Percentiles rank a stretch among this genome's conserved stretches.
Conservation (phyloP, 2,888 invertebrate genomes). For the Leptopilina myrica region DNA sequence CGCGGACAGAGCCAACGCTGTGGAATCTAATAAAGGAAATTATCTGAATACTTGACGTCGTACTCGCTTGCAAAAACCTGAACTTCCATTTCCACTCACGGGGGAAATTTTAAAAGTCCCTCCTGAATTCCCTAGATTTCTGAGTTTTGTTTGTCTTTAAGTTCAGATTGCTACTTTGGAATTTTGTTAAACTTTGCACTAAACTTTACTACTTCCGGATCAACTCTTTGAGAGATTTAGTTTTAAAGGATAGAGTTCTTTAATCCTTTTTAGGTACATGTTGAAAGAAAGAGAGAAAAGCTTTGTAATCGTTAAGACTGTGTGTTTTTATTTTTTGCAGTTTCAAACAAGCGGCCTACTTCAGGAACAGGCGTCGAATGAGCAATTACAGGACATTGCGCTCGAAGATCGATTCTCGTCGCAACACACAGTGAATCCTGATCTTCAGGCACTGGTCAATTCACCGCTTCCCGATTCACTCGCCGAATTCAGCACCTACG, state of each 20-base stretch:
- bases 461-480: constrained; percentile 88
- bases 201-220: neutral
- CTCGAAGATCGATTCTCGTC: constrained; percentile 77
- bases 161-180: constrained; percentile 9
- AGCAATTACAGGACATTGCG: constrained; percentile 76
- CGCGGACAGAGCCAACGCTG: constrained; percentile 38
- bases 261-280: neutral
- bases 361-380: constrained; percentile 73
- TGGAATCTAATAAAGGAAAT: constrained; percentile 59
- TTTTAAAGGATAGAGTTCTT: constrained; percentile 16
- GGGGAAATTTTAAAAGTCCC: neutral
- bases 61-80: constrained; percentile 51
- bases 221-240: constrained; percentile 6
- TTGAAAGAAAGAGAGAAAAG: neutral
- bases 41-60: constrained; percentile 60
- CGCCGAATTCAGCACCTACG: constrained; percentile 90
- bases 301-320: neutral
- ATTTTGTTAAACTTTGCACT: neutral
- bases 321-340: constrained; percentile 57
- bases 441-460: constrained; percentile 87
- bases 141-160: constrained; percentile 12
- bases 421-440: constrained; percentile 82
- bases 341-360: constrained; percentile 74
- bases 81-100: constrained; percentile 12
- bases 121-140: neutral